These are phyloP conservation scores for Spatulosminthurus flaviceps DNA, from an alignment of 2,888 invertebrate genomes.

Conservation along the genomic window DNA sequence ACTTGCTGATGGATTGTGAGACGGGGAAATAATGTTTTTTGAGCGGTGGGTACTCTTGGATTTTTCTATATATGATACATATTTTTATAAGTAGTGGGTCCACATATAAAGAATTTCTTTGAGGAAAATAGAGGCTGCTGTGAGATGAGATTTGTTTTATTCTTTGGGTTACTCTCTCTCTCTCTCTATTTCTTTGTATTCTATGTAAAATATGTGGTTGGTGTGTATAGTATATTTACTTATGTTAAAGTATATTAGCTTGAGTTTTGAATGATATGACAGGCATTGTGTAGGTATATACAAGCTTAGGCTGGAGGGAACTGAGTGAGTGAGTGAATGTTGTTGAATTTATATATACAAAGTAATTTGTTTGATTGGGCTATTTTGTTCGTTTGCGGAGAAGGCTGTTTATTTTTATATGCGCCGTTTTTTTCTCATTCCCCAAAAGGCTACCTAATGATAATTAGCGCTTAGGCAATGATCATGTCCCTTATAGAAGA, in stretches of 20 bases:
- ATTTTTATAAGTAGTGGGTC: not conserved
- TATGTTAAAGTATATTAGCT: too few species aligned
- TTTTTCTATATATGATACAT: not conserved
- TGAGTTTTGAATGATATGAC: not conserved
- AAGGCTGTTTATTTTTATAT: slow-evolving; percentile 57
- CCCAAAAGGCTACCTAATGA: slow-evolving; percentile 63
- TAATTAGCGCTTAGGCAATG: slow-evolving; percentile 62
- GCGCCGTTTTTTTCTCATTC: slow-evolving; percentile 54
- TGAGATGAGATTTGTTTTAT: not conserved
- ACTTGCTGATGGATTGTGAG: slow-evolving; percentile 40
- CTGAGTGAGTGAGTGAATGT: slow-evolving; percentile 13
- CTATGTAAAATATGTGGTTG: not conserved
- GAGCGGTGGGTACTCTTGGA: too few species aligned
- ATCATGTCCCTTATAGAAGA: slow-evolving; percentile 46
- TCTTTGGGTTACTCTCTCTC: not conserved
- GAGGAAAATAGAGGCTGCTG: not conserved
- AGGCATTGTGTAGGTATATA: slow-evolving; percentile 6
- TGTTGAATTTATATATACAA: slow-evolving; percentile 37
- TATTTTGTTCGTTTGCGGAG: slow-evolving; percentile 59
- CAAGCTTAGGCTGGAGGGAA: not conserved
- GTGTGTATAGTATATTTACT: not conserved
- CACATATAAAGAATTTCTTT: not conserved
- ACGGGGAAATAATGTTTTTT: not conserved
- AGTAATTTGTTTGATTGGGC: slow-evolving; percentile 63
- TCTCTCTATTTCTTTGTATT: not conserved